phyloP scores from a whole-genome alignment of 2,797 vertebrate species.

The Pogoniulus pusillus region DNA sequence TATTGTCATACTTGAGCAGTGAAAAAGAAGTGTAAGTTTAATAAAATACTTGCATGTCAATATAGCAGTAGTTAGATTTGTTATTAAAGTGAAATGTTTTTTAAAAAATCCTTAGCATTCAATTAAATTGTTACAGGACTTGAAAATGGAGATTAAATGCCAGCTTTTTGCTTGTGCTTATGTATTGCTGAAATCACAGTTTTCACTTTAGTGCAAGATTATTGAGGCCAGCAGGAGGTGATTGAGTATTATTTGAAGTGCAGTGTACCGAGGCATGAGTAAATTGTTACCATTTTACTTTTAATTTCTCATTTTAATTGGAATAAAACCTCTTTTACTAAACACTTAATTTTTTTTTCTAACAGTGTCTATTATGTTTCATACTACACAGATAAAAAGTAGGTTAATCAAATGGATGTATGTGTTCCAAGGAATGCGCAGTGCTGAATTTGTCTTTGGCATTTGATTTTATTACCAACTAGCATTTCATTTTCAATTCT shows the following conservation, averaged over 20 bases:
- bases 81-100: background rate
- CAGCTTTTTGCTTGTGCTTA: background rate
- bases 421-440: background rate
- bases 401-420: no score
- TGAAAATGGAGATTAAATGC: background rate
- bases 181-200: background rate
- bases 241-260: background rate
- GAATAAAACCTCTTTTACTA: background rate
- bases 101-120: background rate
- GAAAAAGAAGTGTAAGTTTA: background rate
- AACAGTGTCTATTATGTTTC: background rate
- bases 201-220: background rate
- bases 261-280: background rate
- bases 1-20: background rate
- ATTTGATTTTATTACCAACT: background rate
- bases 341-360: background rate
- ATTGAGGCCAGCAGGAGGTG: background rate
- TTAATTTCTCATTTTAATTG: background rate
- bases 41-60: background rate
- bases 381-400: background rate
- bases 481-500: background rate
- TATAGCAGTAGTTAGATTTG: background rate
- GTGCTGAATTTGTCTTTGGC: background rate
- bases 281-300: background rate
- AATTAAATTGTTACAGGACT: background rate